phyloP scores from a whole-genome alignment of 2,797 vertebrate genomes.

The Trachurus trachurus region DNA sequence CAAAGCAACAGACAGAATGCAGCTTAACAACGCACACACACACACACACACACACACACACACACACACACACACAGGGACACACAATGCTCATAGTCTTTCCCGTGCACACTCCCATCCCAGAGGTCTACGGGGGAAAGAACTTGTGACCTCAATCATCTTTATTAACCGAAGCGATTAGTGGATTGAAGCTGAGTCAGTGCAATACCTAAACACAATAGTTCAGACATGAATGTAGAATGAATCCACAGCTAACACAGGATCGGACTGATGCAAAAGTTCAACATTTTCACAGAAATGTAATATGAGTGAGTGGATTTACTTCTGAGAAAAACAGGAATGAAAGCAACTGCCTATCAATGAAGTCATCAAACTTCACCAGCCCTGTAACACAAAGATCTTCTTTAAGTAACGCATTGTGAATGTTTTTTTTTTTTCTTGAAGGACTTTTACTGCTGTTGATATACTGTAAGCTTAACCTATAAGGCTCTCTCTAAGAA shows the following conservation, averaged over 20 bases:
- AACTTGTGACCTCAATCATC: slow-evolving; percentile 66
- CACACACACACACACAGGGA: not conserved
- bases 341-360: not conserved
- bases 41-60: not conserved
- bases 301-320: not conserved
- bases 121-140: not conserved
- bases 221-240: not conserved
- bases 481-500: no score
- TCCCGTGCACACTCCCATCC: slow-evolving; percentile 15
- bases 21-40: not conserved
- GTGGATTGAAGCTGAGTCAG: slow-evolving; percentile 29
- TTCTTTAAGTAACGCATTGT: not conserved
- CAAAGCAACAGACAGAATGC: slow-evolving; percentile 40
- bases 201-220: slow-evolving; percentile 32
- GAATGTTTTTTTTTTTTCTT: not conserved
- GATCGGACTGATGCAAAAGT: not conserved
- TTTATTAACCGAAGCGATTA: slow-evolving; percentile 65
- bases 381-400: not conserved
- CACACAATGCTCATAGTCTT: slow-evolving; percentile 27
- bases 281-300: not conserved
- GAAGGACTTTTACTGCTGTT: no score
- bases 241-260: not conserved
- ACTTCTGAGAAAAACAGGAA: not conserved
- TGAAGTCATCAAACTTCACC: not conserved
- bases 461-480: no score